A percentile compares a stretch with the other conserved stretches of the same genome.
These are phyloP conservation scores for Holacanthella duospinosa DNA, from an alignment of 2,888 invertebrate genomes.

Conservation along the genomic window DNA sequence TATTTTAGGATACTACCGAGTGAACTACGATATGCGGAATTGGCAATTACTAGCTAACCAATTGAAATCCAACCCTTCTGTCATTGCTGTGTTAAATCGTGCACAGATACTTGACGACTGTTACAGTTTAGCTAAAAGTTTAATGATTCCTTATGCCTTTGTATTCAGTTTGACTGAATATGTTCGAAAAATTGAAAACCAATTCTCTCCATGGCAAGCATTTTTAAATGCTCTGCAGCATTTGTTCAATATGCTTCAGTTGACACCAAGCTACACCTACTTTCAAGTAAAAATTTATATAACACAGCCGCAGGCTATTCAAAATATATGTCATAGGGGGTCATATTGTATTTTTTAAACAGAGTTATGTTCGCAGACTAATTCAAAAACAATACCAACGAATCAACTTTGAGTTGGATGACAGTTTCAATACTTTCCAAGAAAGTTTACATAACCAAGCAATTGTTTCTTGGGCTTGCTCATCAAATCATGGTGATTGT, in stretches of 20 bases:
- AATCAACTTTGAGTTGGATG: conserved; percentile 10
- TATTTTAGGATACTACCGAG: conserved; percentile 53
- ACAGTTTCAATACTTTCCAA: conserved; percentile 6
- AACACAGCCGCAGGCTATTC: neutral
- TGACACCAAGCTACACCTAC: neutral
- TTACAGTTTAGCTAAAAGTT: conserved; percentile 63
- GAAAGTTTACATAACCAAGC: conserved; percentile 11
- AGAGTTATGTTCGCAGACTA: conserved; percentile 13
- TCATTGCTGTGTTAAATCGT: conserved; percentile 64
- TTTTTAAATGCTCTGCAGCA: conserved; percentile 58
- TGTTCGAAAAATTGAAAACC: conserved; percentile 56
- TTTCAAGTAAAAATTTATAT: neutral
- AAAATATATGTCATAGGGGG: no score
- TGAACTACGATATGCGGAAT: conserved; percentile 60
- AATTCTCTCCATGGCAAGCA: conserved; percentile 78
- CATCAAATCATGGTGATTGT: conserved; percentile 22
- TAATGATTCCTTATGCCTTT: conserved; percentile 54
- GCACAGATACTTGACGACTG: conserved; percentile 82
- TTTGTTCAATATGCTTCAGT: neutral
- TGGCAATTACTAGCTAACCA: conserved; percentile 58
- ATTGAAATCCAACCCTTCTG: conserved; percentile 50
- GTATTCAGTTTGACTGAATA: conserved; percentile 71
- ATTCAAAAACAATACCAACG: conserved; percentile 10
- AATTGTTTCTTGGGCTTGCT: conserved; percentile 23
- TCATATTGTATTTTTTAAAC: conserved; percentile 43